Base-by-base conservation (phyloP, 2,888 invertebrate genomes). In the Lagria hirta region DNA sequence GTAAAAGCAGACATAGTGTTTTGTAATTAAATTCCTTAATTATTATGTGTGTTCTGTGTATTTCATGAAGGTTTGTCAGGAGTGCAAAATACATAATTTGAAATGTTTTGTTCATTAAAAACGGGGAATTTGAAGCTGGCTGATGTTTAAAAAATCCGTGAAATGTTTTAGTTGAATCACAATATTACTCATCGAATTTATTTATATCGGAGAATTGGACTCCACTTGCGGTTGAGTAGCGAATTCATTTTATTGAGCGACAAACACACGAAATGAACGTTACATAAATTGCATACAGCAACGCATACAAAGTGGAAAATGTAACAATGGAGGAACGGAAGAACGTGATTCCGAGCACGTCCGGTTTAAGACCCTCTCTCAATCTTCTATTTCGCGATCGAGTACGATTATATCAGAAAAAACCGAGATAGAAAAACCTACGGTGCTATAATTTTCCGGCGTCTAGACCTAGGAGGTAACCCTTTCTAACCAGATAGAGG, bases 291-390 rank as follows among this genome's bases (percentile, higher is more conserved):
- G 35, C 34, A 43, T 35, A 28, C 28, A 18, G 21, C 34, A 43
- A 26, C 43, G 41, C 35, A 36, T 32, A 34, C 44, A 43, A 40
- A 40, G 24, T 38, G 33, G 41, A 41, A 45, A 40, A 41, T 48
- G 52, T 49, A 49, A 52, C 54, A 50, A 54, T 52, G 47, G 41
- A 45, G 21, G 42, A 54, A 52, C 54, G 56, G 55, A 56, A 55
- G 57, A 55, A 57, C 58, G 60, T 55, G 54, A 58, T 56, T 54
- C 55, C 50, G 53, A 51, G 55, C 58, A 55, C 56, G 60, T 58
- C 60, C 57, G 56, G 55, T 52, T 41, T 23, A 10, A 20, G 35
- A 35, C 24, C 35, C 23, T 24, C 23, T 16, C 23, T 14, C 37
- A 27, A 35, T 35, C 35, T 35, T 26, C 24, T 20, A 35, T 35